Evolutionary conservation across 2,888 invertebrate species (phyloP).

Genomic region (Yponomeuta malinellus): DNA sequence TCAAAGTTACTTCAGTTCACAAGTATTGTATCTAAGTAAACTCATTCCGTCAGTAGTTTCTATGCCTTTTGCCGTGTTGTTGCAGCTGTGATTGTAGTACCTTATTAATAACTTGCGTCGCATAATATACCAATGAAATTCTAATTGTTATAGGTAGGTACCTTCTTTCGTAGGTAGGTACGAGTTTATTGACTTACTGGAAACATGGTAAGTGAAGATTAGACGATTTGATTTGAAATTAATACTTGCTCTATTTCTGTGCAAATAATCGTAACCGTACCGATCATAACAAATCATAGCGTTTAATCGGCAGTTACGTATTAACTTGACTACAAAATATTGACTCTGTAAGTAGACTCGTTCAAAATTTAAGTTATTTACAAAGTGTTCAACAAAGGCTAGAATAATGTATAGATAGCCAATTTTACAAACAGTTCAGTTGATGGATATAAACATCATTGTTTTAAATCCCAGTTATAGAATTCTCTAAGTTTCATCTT

Average conservation of each 20-base stretch:
- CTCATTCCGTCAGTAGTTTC: slow-evolving; percentile 26
- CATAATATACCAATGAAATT: not conserved
- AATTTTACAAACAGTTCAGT: not conserved
- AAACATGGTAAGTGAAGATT: not conserved
- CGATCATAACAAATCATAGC: not conserved
- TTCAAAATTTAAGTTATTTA: not conserved
- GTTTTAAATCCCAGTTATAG: too few relatives aligned
- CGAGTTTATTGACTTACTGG: not conserved
- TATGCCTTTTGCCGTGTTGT: slow-evolving; percentile 45
- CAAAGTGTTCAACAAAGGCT: not conserved
- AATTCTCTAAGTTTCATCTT: not conserved
- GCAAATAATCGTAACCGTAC: too few relatives aligned
- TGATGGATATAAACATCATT: too few relatives aligned
- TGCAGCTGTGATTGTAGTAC: slow-evolving; percentile 61
- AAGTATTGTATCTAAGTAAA: not conserved
- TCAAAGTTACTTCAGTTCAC: not conserved
- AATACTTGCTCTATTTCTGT: too few relatives aligned
- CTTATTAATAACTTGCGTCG: slow-evolving; percentile 23
- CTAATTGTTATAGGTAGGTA: not conserved
- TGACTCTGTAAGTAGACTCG: not conserved
- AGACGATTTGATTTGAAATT: not conserved
- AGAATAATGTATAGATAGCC: not conserved
- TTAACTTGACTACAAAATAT: not conserved
- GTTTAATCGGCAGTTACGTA: not conserved
- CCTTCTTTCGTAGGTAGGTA: not conserved